Evolutionary conservation across 2,888 invertebrate species (phyloP).

Genomic region (Eristalis pertinax): DNA sequence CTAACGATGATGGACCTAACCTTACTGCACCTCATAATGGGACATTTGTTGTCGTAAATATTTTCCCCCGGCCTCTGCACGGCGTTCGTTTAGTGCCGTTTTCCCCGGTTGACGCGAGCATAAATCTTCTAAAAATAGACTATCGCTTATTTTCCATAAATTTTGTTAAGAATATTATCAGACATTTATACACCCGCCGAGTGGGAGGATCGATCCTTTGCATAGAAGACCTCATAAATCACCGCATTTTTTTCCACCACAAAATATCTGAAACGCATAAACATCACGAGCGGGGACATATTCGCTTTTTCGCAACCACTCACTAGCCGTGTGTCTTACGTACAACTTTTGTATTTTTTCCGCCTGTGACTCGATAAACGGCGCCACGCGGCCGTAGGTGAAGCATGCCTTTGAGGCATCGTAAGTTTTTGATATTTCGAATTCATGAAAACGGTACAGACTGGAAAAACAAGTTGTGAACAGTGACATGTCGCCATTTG

Average conservation of each 20-base stretch:
- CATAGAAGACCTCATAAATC: not conserved
- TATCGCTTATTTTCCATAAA: not conserved
- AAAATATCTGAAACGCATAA: not conserved
- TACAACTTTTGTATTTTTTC: too few species aligned
- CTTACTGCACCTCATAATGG: not conserved
- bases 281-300: not conserved
- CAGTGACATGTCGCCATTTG: not conserved
- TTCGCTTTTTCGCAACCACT: not conserved
- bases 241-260: too few species aligned
- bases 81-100: slow-evolving; percentile 11
- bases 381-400: not conserved
- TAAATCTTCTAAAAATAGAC: slow-evolving; percentile 20
- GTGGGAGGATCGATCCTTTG: not conserved
- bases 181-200: slow-evolving; percentile 1
- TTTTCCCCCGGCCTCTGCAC: not conserved
- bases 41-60: not conserved
- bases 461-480: not conserved
- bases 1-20: not conserved
- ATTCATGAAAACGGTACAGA: slow-evolving; percentile 8
- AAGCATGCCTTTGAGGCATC: not conserved
- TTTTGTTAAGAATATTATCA: not conserved
- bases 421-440: not conserved
- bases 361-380: not conserved
- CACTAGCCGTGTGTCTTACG: not conserved
- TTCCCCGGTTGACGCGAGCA: not conserved